These are phyloP conservation scores for Sarcoramphus papa DNA, from an alignment of 2,797 vertebrate genomes.

Conservation along the genomic window DNA sequence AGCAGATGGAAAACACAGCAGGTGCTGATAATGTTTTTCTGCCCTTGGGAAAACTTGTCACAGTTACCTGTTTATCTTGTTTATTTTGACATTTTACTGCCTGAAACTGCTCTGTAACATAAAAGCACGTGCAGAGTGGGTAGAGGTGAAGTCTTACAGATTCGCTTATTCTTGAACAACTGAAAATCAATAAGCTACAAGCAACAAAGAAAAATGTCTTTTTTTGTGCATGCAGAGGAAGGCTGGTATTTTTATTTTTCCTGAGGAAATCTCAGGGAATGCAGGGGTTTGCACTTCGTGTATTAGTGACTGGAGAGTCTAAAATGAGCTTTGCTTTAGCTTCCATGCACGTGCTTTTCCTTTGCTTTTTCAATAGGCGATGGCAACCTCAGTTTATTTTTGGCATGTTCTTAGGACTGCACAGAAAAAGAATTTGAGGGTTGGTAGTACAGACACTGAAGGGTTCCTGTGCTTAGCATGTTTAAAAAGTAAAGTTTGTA, in stretches of 20 bases:
- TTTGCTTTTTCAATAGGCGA: neutral
- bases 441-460: neutral
- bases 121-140: neutral
- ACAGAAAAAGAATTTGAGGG: neutral
- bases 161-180: neutral
- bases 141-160: neutral
- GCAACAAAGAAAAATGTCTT: neutral
- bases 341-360: neutral
- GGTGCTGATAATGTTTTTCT: neutral
- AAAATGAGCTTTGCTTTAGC: neutral
- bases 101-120: neutral
- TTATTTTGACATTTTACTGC: slow-evolving; percentile 35
- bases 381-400: neutral
- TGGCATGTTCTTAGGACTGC: neutral
- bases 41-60: slow-evolving; percentile 15
- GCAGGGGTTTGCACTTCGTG: neutral
- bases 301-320: neutral
- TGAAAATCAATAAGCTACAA: slow-evolving; percentile 8
- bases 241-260: neutral
- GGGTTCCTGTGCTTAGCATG: neutral
- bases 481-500: neutral
- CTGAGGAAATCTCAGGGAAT: neutral
- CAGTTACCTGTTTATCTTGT: slow-evolving; percentile 29
- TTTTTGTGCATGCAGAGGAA: neutral
- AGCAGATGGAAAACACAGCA: slow-evolving; percentile 1